phyloP scores from a whole-genome alignment of 2,888 invertebrate genomes.

The Baronia brevicornis region DNA sequence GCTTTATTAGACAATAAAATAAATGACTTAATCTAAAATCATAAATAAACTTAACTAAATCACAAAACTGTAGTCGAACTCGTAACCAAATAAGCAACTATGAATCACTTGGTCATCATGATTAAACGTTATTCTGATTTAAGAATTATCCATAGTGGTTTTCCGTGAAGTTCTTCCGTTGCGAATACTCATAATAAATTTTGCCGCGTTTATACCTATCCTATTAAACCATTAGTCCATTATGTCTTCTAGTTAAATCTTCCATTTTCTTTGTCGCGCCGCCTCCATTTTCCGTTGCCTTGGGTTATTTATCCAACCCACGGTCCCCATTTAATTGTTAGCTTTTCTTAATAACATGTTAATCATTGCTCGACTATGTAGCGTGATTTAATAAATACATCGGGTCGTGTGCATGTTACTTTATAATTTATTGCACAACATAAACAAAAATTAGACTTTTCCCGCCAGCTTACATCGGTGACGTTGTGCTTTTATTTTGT shows the following conservation, averaged over 20 bases:
- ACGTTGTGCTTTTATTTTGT: too few species aligned
- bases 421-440: too few species aligned
- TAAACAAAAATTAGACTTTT: too few species aligned
- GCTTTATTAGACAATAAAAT: too few species aligned
- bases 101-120: constrained; percentile 1
- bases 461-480: too few species aligned
- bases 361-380: background rate
- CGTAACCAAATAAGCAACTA: constrained; percentile 7
- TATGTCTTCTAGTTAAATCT: constrained; percentile 5
- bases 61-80: constrained; percentile 5
- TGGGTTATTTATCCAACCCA: constrained; percentile 15
- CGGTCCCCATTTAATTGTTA: constrained; percentile 9
- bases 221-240: constrained; percentile 7
- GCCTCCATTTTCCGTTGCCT: constrained; percentile 20
- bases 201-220: constrained; percentile 2
- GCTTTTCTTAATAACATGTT: constrained; percentile 4
- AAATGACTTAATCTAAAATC: too few species aligned
- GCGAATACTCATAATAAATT: constrained; percentile 1
- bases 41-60: too few species aligned
- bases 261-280: constrained; percentile 12
- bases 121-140: constrained; percentile 10
- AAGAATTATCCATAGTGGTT: constrained; percentile 11
- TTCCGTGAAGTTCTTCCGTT: constrained; percentile 13
- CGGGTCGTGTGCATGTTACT: too few species aligned
- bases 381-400: constrained; percentile 1